Percentiles rank a stretch among this genome's conserved stretches.
Conservation (phyloP, 2,888 invertebrate species). For the Melieria omissa region DNA sequence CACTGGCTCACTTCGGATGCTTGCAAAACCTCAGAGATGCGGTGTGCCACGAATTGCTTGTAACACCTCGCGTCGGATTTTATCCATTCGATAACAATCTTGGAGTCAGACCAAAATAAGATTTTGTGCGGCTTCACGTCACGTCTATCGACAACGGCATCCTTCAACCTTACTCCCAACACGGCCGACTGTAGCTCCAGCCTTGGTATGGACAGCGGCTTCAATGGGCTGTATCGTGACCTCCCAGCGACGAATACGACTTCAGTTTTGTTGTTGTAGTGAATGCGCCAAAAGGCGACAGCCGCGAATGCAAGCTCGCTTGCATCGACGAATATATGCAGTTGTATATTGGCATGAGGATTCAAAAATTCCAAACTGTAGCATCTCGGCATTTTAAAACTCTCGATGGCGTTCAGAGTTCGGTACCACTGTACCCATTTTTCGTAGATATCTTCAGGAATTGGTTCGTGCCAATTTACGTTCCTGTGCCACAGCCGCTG, state of each 20-base stretch:
- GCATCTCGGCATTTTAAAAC: conserved; percentile 11
- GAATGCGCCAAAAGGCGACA: background rate
- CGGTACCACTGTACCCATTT: conserved; percentile 5
- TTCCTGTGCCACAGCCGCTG: conserved; percentile 16
- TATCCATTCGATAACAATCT: conserved; percentile 28
- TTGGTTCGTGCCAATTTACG: conserved; percentile 16
- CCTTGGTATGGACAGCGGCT: conserved; percentile 25
- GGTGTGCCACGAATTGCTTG: conserved; percentile 32
- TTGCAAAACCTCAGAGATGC: conserved; percentile 23
- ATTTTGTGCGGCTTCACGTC: conserved; percentile 3
- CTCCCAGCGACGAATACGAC: background rate
- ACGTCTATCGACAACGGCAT: conserved; percentile 21
- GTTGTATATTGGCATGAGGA: background rate
- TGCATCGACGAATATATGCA: conserved; percentile 10
- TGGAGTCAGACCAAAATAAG: conserved; percentile 32
- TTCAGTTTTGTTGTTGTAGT: background rate
- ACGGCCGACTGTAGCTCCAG: conserved; percentile 38
- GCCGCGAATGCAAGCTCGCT: background rate
- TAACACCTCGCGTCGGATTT: conserved; percentile 25
- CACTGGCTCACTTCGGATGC: conserved; percentile 3
- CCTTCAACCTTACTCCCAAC: conserved; percentile 20
- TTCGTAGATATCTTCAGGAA: conserved; percentile 6
- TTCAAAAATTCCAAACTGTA: background rate
- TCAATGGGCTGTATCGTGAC: background rate
- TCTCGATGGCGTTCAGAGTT: background rate